A percentile compares a stretch with the other conserved stretches of the same genome.
Evolutionary conservation across 2,888 invertebrate genomes (phyloP).

Genomic region (Aphodius sticticus): DNA sequence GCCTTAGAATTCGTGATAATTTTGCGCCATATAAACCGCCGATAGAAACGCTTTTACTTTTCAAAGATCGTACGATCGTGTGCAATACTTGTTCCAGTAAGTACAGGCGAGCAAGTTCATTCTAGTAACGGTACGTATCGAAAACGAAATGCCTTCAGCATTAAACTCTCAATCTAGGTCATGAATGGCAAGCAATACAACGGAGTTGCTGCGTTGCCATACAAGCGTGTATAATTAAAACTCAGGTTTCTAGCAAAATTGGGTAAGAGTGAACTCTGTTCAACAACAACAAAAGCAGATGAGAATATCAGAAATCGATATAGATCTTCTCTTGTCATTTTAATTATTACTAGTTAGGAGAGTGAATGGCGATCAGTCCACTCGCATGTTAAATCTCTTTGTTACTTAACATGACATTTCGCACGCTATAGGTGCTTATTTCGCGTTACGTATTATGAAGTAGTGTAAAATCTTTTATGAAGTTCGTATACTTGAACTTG

Average conservation of each 20-base stretch:
- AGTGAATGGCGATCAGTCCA: no score
- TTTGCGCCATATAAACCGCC: neutral
- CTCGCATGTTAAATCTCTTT: neutral
- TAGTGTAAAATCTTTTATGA: neutral
- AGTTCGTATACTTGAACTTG: neutral
- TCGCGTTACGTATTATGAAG: neutral
- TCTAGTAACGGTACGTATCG: neutral
- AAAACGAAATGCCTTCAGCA: neutral
- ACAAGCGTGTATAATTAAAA: neutral
- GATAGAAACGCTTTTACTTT: neutral
- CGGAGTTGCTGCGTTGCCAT: no score
- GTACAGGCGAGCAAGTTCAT: neutral
- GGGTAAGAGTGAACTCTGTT: neutral
- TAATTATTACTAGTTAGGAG: no score
- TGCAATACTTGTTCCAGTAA: neutral
- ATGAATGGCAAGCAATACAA: neutral
- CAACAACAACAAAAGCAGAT: neutral
- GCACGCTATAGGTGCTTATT: neutral
- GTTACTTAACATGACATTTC: neutral
- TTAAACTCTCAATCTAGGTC: neutral
- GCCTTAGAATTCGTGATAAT: neutral
- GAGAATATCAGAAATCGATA: neutral
- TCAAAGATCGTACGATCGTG: neutral
- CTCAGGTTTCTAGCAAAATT: neutral
- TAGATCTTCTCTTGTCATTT: neutral